These are phyloP conservation scores for Corythaeola cristata DNA, from an alignment of 2,113 vertebrate species.

Conservation along the genomic window DNA sequence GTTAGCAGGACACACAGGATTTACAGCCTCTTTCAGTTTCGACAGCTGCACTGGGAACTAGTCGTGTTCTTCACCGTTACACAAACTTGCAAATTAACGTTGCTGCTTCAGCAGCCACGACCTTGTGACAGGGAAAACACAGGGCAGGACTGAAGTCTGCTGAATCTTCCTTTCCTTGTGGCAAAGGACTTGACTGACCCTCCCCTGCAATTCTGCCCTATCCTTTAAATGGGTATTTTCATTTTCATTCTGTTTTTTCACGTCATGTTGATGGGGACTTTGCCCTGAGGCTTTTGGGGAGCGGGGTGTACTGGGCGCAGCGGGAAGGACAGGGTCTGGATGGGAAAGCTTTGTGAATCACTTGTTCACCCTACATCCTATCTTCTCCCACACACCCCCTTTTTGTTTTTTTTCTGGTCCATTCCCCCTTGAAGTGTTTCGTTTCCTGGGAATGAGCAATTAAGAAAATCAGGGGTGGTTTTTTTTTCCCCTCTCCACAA, in stretches of 20 bases:
- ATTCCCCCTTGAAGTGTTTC: constrained; percentile 7
- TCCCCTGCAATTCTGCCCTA: background rate
- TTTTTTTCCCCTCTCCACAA: constrained; percentile 11
- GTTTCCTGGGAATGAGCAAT: constrained; percentile 38
- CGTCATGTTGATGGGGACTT: background rate
- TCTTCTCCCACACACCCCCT: background rate
- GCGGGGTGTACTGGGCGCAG: fast-evolving
- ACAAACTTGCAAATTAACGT: background rate
- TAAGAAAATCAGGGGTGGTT: constrained; percentile 45
- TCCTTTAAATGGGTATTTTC: background rate
- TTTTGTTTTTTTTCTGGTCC: background rate
- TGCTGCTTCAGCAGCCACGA: background rate
- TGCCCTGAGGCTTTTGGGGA: background rate
- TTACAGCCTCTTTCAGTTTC: background rate
- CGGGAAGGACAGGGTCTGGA: background rate
- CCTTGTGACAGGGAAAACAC: background rate
- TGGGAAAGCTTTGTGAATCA: constrained; percentile 4
- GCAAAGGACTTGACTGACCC: background rate
- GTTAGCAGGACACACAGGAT: background rate
- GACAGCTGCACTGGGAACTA: background rate
- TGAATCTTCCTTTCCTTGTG: background rate
- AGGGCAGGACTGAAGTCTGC: background rate
- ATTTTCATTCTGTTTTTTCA: background rate
- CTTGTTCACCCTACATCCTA: background rate
- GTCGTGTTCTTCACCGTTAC: fast-evolving